Base-by-base conservation (phyloP, 2,888 invertebrate species). In the Idaea dimidiata region DNA sequence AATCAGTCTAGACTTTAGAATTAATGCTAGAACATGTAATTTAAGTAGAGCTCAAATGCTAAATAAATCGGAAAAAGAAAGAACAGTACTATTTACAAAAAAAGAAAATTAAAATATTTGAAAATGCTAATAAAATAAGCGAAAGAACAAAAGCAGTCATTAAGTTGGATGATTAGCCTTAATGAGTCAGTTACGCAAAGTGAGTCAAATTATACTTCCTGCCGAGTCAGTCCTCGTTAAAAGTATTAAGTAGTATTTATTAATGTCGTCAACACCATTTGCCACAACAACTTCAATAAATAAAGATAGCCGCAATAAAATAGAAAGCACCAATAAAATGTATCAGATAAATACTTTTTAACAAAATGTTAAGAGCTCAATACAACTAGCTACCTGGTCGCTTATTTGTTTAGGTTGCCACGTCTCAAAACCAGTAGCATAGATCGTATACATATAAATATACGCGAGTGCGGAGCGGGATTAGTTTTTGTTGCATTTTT, bases 381-480 rank as follows among this genome's bases (percentile, higher is more conserved):
- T 78, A 88, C 87, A 87, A 87, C 74, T 69, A 73, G 80, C 89
- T 91, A 91, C 91, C 91, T 88, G 90, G 79, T 90, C 89, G 87
- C 86, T 85, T 92, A 86, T 91, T 91, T 91, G 91, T 91, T 91
- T 91, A 91, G 91, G 91, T 81, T 81, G 82, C 81, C 83, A 80
- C 79, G 79, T 81, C 81, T 89, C 79, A 91, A 89, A 91, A 91
- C 92, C 92, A 92, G 92, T 91, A 92, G 92, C 91, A 73, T 81
- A 71, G 79, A 79, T 78, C 78, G 81, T 83, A 82, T 86, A 87
- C 81, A 83, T 81, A 82, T 80, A 82, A 77, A 82, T 82, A 82
- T 82, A 78, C 73, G 77, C 71, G 71, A 78, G 75, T 75, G 74
- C 76, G 78, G 79, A 79, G 75, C 73, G 76, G 84, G 86, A 84